Conservation (phyloP, 2,797 vertebrate species). For the Danionella dracula region DNA sequence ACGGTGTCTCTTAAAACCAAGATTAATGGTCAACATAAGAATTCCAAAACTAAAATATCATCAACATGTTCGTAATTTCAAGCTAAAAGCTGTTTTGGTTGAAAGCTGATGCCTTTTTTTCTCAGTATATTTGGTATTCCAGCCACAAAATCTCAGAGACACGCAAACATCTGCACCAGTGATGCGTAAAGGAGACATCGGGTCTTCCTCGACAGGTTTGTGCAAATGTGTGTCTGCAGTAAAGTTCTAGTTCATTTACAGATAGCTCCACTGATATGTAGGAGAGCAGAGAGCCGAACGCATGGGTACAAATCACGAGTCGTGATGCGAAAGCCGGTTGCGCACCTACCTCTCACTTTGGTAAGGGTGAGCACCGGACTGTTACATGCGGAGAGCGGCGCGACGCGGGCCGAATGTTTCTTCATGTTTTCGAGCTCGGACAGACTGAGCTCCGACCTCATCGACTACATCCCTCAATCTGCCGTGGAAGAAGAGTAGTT, state of each 20-base stretch:
- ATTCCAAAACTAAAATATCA: no score
- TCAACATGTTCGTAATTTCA: no score
- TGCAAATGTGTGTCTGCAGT: neutral
- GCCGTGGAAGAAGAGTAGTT: slow-evolving; percentile 33
- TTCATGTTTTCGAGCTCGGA: slow-evolving; percentile 86
- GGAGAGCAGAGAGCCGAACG: neutral
- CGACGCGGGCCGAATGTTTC: slow-evolving; percentile 93
- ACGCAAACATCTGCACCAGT: neutral
- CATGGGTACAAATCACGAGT: neutral
- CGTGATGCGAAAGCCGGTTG: neutral
- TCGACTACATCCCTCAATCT: slow-evolving; percentile 88
- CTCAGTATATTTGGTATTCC: neutral
- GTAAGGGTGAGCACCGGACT: slow-evolving; percentile 95
- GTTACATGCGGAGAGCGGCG: slow-evolving; percentile 94
- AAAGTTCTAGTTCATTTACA: neutral
- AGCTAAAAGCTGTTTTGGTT: no score
- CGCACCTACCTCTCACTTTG: slow-evolving; percentile 88
- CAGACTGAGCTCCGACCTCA: slow-evolving; percentile 75
- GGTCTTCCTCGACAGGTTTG: neutral
- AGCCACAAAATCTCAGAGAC: neutral
- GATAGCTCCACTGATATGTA: neutral
- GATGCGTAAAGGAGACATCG: slow-evolving; percentile 18
- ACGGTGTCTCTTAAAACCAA: no score
- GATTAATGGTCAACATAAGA: no score
- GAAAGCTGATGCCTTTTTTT: neutral